Base-by-base conservation (phyloP, 2,888 invertebrate genomes). In the Scrobipalpa costella region DNA sequence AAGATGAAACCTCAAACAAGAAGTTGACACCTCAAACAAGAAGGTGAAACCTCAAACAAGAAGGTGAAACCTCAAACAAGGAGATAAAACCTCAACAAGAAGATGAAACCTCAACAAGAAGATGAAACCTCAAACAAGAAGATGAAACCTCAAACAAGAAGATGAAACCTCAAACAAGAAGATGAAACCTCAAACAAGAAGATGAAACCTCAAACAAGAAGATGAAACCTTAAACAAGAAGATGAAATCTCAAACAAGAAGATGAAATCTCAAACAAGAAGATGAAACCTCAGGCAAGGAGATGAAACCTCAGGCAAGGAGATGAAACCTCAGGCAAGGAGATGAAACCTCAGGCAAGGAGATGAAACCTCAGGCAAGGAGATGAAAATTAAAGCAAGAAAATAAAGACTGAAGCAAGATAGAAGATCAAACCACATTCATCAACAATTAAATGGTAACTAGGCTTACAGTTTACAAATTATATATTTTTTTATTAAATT, bases 1-100 rank as follows among this genome's bases (percentile, higher is more conserved):
- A 65, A 61, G 58, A 60, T 11, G 61, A 67, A 65, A 63, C 62
- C 15, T 5, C 34, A 64, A 66, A 66, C 64, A 36, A 40, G 66
- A 67, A 64, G 63, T 60, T 57, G 62, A 62, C 44, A 17, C 36
- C 1, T 15, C 38, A 63, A 62, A 61, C 64, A 55, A 34, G 64
- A 69, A 50, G 21, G 9, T 9, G 50, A 50, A 50, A 40, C 40
- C 17, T 40, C 19, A 40, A 17, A 40, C 17, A 36, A 40, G 36
- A 58, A 38, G 36, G 11, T 11, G 40, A 38, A 58, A 7, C 40
- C 40, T 58, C 17, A 58, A 58, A 19, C 13, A 34, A n/a, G 58
- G 21, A 40, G 58, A 40, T 6, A 40, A 17, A 58, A 58, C n/a
- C n/a, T n/a, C n/a, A n/a, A 40, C 13, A 38, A 15, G 36, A 34